phyloP scores from a whole-genome alignment of 1,140 invertebrate species.

The Drosophila littoralis region DNA sequence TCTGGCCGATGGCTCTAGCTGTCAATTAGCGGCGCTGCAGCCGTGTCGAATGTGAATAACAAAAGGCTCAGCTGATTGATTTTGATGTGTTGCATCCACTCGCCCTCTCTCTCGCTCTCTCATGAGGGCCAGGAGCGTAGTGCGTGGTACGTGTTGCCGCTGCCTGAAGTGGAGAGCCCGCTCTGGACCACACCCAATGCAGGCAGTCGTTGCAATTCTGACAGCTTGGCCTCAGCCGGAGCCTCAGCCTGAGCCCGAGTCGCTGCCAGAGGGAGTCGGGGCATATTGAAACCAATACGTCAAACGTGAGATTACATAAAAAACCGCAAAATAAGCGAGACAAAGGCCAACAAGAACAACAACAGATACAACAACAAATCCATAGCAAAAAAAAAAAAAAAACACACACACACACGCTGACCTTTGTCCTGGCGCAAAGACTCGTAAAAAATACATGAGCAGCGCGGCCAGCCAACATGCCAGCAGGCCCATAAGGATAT shows the following conservation, averaged over 20 bases:
- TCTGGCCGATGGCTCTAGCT: neutral
- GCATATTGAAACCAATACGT: conserved; percentile 75
- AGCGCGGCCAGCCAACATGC: conserved; percentile 56
- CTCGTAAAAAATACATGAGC: conserved; percentile 71
- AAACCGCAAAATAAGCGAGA: conserved; percentile 75
- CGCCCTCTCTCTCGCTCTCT: conserved; percentile 1
- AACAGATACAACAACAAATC: neutral
- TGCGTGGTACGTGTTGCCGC: conserved; percentile 58
- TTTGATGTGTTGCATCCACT: conserved; percentile 38
- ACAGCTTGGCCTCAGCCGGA: conserved; percentile 24
- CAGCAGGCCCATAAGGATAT: conserved; percentile 60
- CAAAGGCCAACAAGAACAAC: conserved; percentile 43
- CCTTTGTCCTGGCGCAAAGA: conserved; percentile 73
- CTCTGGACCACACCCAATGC: conserved; percentile 66
- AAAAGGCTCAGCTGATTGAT: conserved; percentile 43
- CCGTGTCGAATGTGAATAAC: conserved; percentile 38
- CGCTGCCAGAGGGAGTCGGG: conserved; percentile 6
- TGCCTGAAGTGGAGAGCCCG: conserved; percentile 21
- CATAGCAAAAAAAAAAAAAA: conserved; percentile 5
- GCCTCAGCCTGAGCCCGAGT: conserved; percentile 1
- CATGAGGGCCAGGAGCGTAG: conserved; percentile 31
- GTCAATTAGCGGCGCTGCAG: conserved; percentile 54
- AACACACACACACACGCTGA: conserved; percentile 43
- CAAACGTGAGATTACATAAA: conserved; percentile 79
- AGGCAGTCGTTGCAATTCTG: conserved; percentile 28